Percentiles rank a stretch among this genome's conserved stretches.
phyloP scores from a whole-genome alignment of 1,140 invertebrate genomes.

The Melanaphis sacchari region DNA sequence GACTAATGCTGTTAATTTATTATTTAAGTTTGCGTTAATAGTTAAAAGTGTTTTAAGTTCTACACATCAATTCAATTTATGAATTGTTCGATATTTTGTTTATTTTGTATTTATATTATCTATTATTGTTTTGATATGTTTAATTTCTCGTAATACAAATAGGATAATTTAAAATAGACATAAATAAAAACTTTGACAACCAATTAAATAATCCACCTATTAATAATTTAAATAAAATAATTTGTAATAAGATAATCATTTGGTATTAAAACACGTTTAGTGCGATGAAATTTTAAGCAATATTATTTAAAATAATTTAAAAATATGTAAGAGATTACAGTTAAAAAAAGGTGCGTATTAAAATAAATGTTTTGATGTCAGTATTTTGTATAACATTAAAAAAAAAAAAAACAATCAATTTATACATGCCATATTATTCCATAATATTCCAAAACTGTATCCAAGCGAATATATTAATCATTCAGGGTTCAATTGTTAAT shows the following conservation, averaged over 20 bases:
- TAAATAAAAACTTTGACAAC: background rate
- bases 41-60: background rate
- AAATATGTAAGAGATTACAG: background rate
- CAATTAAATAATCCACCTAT: background rate
- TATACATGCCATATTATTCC: background rate
- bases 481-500: constrained; percentile 1
- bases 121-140: background rate
- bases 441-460: background rate
- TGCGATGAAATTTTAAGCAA: background rate
- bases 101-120: background rate
- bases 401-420: constrained; percentile 1
- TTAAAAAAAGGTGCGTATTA: background rate
- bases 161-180: background rate
- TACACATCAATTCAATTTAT: background rate
- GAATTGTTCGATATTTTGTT: background rate
- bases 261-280: background rate
- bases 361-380: background rate
- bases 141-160: background rate
- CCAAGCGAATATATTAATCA: background rate
- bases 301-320: background rate
- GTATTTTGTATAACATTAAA: background rate
- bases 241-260: background rate
- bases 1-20: background rate
- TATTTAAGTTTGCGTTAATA: background rate
- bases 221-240: background rate